Conservation (phyloP, 2,113 vertebrate species). For the Chelonoidis abingdonii region DNA sequence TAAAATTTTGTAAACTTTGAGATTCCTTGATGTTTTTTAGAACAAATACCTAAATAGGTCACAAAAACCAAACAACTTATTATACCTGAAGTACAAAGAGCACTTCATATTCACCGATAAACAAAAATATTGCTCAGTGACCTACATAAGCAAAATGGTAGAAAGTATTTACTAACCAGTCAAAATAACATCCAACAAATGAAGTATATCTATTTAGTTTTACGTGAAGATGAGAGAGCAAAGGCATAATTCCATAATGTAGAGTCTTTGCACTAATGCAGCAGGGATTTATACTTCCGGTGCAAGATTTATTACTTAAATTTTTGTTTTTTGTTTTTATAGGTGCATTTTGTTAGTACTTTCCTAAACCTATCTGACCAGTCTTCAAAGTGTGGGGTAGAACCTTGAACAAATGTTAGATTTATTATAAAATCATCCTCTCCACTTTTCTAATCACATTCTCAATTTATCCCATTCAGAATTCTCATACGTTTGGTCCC, state of each 20-base stretch:
- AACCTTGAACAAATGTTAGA: not conserved
- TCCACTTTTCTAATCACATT: conserved; percentile 6
- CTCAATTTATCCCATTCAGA: conserved; percentile 19
- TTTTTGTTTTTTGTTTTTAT: not conserved
- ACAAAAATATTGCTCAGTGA: not conserved
- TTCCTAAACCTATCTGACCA: not conserved
- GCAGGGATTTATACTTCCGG: not conserved
- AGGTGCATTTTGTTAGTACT: not conserved
- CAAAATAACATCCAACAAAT: not conserved
- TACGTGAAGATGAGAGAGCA: not conserved
- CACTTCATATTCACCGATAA: not conserved
- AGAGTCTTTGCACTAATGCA: not conserved
- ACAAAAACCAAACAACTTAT: not conserved
- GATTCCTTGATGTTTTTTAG: not conserved
- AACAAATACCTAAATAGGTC: not conserved
- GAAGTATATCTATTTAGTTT: not conserved
- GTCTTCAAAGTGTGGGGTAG: conserved; percentile 7
- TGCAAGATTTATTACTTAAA: not conserved
- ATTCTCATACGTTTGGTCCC: conserved; percentile 51
- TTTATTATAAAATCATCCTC: not conserved
- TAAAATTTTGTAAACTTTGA: not conserved
- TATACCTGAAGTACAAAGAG: not conserved
- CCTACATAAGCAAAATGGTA: not conserved
- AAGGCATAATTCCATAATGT: not conserved
- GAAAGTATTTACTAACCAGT: not conserved